A percentile compares a stretch with the other conserved stretches of the same genome.
Conservation (phyloP, 2,113 vertebrate genomes). For the Aphelocoma coerulescens region DNA sequence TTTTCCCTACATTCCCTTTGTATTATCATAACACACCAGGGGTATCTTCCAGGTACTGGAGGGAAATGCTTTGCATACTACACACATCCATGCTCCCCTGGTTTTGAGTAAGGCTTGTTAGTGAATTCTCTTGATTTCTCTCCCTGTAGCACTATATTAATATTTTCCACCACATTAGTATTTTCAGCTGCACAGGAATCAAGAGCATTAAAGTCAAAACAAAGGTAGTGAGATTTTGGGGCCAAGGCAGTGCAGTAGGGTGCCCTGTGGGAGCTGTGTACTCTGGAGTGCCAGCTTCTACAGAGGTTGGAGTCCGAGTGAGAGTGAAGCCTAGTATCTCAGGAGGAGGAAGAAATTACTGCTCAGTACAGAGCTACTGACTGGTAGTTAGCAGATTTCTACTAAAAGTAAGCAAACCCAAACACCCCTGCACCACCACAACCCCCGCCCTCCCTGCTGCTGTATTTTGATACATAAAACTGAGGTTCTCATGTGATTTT, state of each 20-base stretch:
- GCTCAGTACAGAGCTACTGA: not conserved
- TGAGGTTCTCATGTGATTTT: not conserved
- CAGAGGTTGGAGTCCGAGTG: rapidly evolving
- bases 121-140: not conserved
- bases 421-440: not conserved
- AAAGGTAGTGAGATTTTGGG: not conserved
- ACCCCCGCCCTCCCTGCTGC: rapidly evolving
- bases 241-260: not conserved
- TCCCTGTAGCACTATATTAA: not conserved
- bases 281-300: not conserved
- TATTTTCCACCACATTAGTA: not conserved
- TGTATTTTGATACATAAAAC: not conserved
- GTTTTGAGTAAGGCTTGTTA: not conserved
- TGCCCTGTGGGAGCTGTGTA: rapidly evolving
- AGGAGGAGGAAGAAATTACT: not conserved
- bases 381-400: not conserved
- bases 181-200: not conserved
- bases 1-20: not conserved
- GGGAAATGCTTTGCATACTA: not conserved
- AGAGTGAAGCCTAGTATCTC: not conserved
- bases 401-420: not conserved
- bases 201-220: not conserved
- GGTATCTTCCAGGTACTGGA: not conserved
- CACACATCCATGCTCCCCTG: not conserved
- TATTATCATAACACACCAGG: not conserved